Evolutionary conservation across 2,797 vertebrate species (phyloP).

Genomic region (Serranus cabrilla): DNA sequence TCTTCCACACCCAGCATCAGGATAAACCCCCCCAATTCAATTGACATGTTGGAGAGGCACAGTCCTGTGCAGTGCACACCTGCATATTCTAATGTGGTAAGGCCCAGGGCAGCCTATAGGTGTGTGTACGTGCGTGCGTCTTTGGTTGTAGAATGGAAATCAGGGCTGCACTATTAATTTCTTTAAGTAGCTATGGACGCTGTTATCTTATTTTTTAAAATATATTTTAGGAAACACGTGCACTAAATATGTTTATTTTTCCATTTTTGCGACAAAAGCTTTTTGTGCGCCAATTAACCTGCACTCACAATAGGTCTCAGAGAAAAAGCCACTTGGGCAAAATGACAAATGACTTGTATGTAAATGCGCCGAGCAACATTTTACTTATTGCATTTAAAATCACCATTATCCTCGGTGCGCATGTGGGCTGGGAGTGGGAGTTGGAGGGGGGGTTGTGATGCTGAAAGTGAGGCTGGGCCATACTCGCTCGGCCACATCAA

Average conservation of each 20-base stretch:
- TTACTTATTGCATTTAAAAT: constrained; percentile 84
- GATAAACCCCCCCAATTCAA: constrained; percentile 71
- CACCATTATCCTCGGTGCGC: constrained; percentile 83
- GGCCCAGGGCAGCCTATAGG: constrained; percentile 19
- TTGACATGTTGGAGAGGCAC: constrained; percentile 59
- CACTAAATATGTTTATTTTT: not conserved
- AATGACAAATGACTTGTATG: constrained; percentile 83
- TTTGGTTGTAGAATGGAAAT: constrained; percentile 2
- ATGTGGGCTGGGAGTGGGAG: constrained; percentile 82
- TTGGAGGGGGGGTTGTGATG: constrained; percentile 68
- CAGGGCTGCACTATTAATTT: constrained; percentile 2
- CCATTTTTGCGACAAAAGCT: constrained; percentile 16
- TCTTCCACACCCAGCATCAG: constrained; percentile 82
- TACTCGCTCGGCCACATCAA: constrained; percentile 88
- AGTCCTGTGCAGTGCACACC: constrained; percentile 45
- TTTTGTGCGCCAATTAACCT: constrained; percentile 20
- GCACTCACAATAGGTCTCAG: constrained; percentile 35
- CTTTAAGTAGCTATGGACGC: constrained; percentile 2
- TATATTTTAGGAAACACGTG: not conserved
- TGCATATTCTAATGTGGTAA: constrained; percentile 46
- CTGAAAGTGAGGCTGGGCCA: constrained; percentile 81
- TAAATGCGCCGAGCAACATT: constrained; percentile 79
- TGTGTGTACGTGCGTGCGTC: not conserved
- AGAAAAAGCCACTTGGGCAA: constrained; percentile 53
- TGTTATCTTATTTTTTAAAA: constrained; percentile 9